These are phyloP conservation scores for Otocyon megalotis DNA, from an alignment of 2,113 vertebrate genomes.

Conservation along the genomic window DNA sequence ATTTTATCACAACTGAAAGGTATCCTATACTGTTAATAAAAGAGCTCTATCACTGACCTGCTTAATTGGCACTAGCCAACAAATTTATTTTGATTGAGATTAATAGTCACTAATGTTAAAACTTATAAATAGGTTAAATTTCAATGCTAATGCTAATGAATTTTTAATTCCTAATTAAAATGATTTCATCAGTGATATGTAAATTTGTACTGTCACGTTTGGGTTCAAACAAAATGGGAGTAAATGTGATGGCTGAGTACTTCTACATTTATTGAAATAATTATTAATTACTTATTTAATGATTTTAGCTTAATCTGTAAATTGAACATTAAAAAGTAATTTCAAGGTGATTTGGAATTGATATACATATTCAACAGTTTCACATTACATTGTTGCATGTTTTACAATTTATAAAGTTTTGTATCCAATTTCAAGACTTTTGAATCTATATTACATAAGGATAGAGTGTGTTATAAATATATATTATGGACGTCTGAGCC, in stretches of 20 bases:
- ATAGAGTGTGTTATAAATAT: neutral
- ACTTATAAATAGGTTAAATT: neutral
- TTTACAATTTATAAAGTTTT: neutral
- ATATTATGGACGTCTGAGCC: neutral
- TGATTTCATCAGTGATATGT: neutral
- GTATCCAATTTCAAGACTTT: neutral
- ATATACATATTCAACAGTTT: neutral
- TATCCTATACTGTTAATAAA: slow-evolving; percentile 19
- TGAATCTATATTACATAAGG: neutral
- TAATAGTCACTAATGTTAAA: slow-evolving; percentile 28
- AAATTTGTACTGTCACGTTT: slow-evolving; percentile 12
- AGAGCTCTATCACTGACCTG: neutral
- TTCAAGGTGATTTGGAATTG: slow-evolving; percentile 44
- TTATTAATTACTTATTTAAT: neutral
- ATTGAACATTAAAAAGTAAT: slow-evolving; percentile 20
- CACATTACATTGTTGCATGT: neutral
- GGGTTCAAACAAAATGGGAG: neutral
- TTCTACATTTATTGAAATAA: slow-evolving; percentile 21
- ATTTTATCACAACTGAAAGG: slow-evolving; percentile 40
- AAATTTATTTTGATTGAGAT: slow-evolving; percentile 38
- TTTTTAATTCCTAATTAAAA: slow-evolving; percentile 55
- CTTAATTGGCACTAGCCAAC: neutral
- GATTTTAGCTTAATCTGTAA: slow-evolving; percentile 15
- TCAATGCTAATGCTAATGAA: slow-evolving; percentile 21
- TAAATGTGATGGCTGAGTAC: neutral